phyloP scores from a whole-genome alignment of 2,888 invertebrate genomes.

The Agonopterix alstromeriana region DNA sequence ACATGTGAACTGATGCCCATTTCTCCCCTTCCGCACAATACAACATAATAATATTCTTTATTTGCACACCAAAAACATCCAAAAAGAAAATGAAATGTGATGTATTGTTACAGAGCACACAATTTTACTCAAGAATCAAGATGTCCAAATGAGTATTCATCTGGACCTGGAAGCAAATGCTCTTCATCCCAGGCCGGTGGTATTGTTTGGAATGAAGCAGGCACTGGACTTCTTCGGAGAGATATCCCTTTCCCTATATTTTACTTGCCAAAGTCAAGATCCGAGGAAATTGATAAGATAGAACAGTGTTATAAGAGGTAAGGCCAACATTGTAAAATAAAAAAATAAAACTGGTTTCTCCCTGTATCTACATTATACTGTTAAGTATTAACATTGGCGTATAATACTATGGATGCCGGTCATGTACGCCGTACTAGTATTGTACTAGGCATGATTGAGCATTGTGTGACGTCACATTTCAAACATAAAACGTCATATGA shows the following conservation, averaged over 20 bases:
- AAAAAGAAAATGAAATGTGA: background rate
- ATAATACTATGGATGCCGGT: too few species aligned
- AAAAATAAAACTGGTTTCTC: too few species aligned
- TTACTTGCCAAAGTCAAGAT: conserved; percentile 74
- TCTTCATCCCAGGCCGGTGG: conserved; percentile 64
- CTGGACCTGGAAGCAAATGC: conserved; percentile 54
- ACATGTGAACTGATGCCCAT: too few species aligned
- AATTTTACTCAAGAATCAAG: conserved; percentile 79
- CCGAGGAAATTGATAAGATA: conserved; percentile 77
- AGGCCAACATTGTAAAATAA: too few species aligned
- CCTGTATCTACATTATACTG: too few species aligned
- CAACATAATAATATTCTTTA: background rate
- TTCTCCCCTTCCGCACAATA: background rate
- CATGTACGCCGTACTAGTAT: too few species aligned
- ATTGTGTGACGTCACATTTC: too few species aligned
- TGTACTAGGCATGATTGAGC: too few species aligned
- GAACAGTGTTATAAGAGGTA: conserved; percentile 76
- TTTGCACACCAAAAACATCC: background rate
- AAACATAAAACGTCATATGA: too few species aligned
- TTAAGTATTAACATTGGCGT: too few species aligned
- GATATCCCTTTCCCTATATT: conserved; percentile 95
- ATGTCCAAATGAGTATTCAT: conserved; percentile 89
- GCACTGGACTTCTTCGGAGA: conserved; percentile 84
- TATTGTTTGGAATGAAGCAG: conserved; percentile 90
- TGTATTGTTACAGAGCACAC: conserved; percentile 45